phyloP scores from a whole-genome alignment of 2,113 vertebrate species.

The Dicerorhinus sumatrensis region DNA sequence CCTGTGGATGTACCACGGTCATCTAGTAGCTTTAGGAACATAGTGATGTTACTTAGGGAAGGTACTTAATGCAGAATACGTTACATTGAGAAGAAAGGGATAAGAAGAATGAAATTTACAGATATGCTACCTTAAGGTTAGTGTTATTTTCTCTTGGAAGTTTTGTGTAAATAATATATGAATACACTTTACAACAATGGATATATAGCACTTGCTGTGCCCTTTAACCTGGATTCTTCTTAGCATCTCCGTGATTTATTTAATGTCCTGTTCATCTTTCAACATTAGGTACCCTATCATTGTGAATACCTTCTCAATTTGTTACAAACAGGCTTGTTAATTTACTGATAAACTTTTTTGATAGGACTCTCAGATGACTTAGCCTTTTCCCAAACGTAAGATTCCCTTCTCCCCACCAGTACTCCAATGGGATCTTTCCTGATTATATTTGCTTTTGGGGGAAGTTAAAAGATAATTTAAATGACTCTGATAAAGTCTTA shows the following conservation, averaged over 20 bases:
- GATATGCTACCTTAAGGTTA: constrained; percentile 13
- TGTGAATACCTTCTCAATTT: background rate
- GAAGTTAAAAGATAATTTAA: constrained; percentile 3
- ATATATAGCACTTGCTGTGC: background rate
- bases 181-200: background rate
- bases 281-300: background rate
- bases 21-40: constrained; percentile 18
- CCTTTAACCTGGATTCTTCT: background rate
- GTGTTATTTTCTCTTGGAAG: background rate
- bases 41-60: background rate
- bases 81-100: background rate
- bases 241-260: background rate
- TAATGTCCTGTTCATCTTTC: background rate
- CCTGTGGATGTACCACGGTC: background rate
- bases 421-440: background rate
- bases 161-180: background rate
- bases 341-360: background rate
- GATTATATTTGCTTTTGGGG: background rate
- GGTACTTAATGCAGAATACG: background rate
- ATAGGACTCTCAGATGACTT: background rate
- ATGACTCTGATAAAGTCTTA: background rate
- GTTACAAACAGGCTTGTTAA: background rate
- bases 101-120: background rate
- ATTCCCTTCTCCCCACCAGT: background rate
- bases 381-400: background rate